Evolutionary conservation across 2,888 invertebrate species (phyloP).

Genomic region (Doris montereyensis): DNA sequence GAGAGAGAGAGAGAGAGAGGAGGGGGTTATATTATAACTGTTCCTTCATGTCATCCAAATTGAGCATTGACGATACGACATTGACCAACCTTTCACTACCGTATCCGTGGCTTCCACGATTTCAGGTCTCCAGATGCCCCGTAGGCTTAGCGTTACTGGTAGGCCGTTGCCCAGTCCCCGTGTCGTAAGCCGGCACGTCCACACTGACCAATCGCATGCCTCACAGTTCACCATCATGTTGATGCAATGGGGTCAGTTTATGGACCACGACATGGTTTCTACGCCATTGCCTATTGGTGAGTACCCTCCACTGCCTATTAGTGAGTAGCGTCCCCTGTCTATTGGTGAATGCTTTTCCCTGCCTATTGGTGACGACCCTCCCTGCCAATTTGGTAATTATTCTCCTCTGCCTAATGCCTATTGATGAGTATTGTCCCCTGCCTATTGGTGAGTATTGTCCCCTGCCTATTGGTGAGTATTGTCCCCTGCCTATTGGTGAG

Average conservation of each 20-base stretch:
- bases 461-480: no score
- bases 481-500: no score
- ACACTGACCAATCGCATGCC: constrained; percentile 36
- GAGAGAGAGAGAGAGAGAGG: no score
- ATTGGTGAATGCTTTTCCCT: background rate
- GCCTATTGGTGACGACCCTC: background rate
- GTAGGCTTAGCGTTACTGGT: constrained; percentile 43
- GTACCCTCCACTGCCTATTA: background rate
- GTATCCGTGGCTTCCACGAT: no score
- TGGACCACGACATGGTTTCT: constrained; percentile 41
- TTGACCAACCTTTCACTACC: no score
- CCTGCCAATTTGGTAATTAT: background rate
- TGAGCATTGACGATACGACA: no score
- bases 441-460: no score
- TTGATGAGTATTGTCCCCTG: no score
- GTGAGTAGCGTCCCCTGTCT: background rate
- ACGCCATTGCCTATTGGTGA: constrained; percentile 39
- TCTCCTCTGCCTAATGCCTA: background rate
- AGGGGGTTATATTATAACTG: no score
- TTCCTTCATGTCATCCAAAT: no score
- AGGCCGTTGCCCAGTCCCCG: constrained; percentile 49
- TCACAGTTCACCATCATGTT: constrained; percentile 32
- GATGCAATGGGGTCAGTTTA: constrained; percentile 41
- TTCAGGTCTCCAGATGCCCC: constrained; percentile 46
- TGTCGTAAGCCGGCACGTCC: constrained; percentile 50